Evolutionary conservation across 1,140 invertebrate genomes (phyloP), one percentile per base, ranked within the genome.

Genomic region (Bilobella aurantiaca): DNA sequence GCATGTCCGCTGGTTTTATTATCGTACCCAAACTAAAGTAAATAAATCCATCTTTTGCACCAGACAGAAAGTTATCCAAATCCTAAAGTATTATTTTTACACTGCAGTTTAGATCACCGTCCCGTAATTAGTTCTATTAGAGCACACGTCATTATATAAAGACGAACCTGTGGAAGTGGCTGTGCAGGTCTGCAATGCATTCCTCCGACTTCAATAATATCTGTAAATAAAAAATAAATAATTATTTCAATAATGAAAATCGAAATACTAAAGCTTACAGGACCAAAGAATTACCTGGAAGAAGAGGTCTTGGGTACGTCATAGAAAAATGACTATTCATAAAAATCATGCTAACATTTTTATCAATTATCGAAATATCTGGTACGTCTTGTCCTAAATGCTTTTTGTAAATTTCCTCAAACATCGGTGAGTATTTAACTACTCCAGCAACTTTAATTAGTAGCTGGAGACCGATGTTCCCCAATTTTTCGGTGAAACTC

Each of bases 11-110:
- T 67, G 78, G 80, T 73, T 81, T 78, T 69, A 82, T 75, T 74
- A 81, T 82, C 46, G 82, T 82, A n/a, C 84, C 84, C 58, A 85
- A 74, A 64, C 80, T 82, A 69, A 85, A 82, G 69, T 82, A 83
- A 69, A 85, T 81, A n/a, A 79, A 79, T 0, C 83, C 83, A 49
- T 83, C 70, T 3, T 71, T 61, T 16, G 75, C 72, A 0, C 80
- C 81, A 2, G 80, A 75, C 1, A 67, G 37, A 47, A 66, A 69
- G 25, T 64, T 42, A 64, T 74, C 65, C 32, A 74, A 59, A 62
- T 74, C 70, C 31, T n/a, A n/a, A 42, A 12, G 18, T 18, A 42
- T 12, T n/a, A 65, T 18, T 23, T 5, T 5, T 42, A 42, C 18
- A 42, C 34, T 12, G 18, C 8, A 42, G 34, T 12, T 42, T n/a